These are phyloP conservation scores for Tamias sibiricus DNA, from an alignment of 2,113 vertebrate species.

Conservation along the genomic window DNA sequence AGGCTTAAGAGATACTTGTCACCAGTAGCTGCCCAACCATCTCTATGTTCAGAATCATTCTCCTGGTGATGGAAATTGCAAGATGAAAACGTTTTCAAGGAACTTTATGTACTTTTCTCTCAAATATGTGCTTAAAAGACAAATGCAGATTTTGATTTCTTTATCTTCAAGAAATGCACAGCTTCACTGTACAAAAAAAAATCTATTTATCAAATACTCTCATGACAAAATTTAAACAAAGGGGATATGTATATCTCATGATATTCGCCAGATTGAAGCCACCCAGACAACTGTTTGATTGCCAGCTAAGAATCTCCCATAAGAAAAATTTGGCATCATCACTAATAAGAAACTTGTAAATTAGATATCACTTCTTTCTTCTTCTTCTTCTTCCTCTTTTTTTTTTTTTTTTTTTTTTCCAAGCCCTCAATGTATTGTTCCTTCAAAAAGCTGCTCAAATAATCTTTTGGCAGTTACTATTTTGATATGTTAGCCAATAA, in stretches of 20 bases:
- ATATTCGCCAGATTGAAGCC: neutral
- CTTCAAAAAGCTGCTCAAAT: neutral
- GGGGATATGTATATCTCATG: neutral
- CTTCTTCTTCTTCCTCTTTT: too few species aligned
- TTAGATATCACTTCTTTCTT: neutral
- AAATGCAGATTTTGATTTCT: neutral
- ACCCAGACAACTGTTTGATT: neutral
- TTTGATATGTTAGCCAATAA: neutral
- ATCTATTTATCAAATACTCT: neutral
- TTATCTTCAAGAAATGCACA: neutral
- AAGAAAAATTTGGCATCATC: neutral
- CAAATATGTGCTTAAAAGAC: neutral
- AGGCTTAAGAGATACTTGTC: neutral
- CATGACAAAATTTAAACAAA: neutral
- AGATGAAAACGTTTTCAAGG: neutral
- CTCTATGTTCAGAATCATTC: neutral
- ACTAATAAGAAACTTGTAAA: neutral
- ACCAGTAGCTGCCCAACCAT: neutral
- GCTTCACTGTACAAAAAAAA: neutral
- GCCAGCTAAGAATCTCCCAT: neutral
- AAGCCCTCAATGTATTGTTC: neutral
- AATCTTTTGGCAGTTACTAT: neutral
- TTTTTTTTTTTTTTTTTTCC: too few species aligned
- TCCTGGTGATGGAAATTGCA: fast-evolving
- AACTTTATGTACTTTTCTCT: neutral